Conservation (phyloP, 2,888 invertebrate genomes). For the Macrophya annulata region DNA sequence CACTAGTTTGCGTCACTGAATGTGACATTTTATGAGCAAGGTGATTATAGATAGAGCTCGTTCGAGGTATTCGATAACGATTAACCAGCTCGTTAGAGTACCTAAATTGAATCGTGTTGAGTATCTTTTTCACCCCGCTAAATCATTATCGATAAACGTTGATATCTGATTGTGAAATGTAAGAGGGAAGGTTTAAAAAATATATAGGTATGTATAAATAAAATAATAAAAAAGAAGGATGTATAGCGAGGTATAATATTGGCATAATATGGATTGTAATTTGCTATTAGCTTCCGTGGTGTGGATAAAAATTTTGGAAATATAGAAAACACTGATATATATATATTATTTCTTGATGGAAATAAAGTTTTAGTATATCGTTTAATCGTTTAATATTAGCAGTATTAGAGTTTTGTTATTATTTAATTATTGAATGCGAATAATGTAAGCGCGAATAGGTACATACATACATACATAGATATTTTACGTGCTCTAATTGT, state of each 20-base stretch:
- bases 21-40: background rate
- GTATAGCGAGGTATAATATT: background rate
- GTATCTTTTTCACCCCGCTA: background rate
- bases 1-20: background rate
- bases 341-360: background rate
- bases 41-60: background rate
- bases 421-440: background rate
- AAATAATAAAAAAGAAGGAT: too few species aligned
- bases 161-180: background rate
- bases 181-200: background rate
- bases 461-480: too few species aligned
- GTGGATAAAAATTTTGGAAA: background rate
- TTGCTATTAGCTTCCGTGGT: background rate
- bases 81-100: background rate
- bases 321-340: background rate
- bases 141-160: background rate
- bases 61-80: background rate
- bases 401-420: conserved; percentile 43
- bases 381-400: conserved; percentile 6
- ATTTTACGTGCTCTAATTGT: background rate
- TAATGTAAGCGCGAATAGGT: background rate
- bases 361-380: background rate
- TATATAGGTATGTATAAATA: background rate
- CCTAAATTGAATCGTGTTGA: background rate
- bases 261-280: background rate